Base-by-base conservation (phyloP, 2,888 invertebrate species). In the Spialia ferax region DNA sequence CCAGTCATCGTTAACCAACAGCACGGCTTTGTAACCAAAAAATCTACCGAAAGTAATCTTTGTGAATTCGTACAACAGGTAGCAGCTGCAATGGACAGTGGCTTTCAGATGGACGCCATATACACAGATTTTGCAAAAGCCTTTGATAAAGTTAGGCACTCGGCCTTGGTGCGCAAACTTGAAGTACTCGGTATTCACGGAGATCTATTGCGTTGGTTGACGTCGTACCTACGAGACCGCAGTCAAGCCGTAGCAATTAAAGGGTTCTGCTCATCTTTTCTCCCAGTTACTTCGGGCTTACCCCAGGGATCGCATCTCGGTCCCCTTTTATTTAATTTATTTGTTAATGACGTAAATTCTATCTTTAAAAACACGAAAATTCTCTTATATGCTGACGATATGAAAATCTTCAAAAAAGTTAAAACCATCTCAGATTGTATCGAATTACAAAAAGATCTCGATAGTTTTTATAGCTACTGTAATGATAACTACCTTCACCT, bases 41-140 rank as follows among this genome's bases (percentile, higher is more conserved):
- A n/a, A 6, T 38, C 38, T 1, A 38, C 38, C n/a, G 38, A 38
- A 38, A 38, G 38, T 38, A 38, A 38, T n/a, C 38, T 38, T 6
- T 38, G 38, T 38, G 38, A 38, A 38, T 38, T n/a, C 4, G 38
- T 38, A n/a, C n/a, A 38, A n/a, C 38, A 38, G 8, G n/a, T 38
- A n/a, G 6, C n/a, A n/a, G n/a, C 38, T 1, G n/a, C 38, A n/a
- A 38, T 38, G 38, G 38, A 38, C 38, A 38, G 38, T 38, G 38
- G 38, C 38, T 38, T 1, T 38, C 38, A 38, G n/a, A 38, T 38
- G 38, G 38, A 38, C 38, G 38, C 38, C n/a, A 38, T 38, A 38
- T 38, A 38, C 38, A 38, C 38, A 38, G 38, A 38, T 38, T 38
- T 38, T 26, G 38, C 38, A n/a, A 38, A 38, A 38, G 38, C 38